Conservation (phyloP, 2,797 vertebrate species). For the Sphaeramia orbicularis region DNA sequence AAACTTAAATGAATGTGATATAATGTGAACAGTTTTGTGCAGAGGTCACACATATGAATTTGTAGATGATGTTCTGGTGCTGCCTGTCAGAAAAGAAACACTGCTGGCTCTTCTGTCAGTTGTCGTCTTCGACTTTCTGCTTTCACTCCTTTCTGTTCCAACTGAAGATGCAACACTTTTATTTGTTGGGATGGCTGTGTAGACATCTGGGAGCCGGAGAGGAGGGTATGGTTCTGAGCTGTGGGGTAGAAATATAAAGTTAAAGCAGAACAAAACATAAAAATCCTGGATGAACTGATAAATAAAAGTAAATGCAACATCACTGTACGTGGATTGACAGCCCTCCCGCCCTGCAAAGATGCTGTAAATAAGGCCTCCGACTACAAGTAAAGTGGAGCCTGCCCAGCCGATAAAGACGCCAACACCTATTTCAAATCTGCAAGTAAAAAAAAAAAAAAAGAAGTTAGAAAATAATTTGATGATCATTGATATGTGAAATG, state of each 20-base stretch:
- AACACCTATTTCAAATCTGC: constrained; percentile 94
- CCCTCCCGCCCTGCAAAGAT: constrained; percentile 83
- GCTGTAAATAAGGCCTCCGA: constrained; percentile 91
- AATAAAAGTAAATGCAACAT: neutral
- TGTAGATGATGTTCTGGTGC: constrained; percentile 43
- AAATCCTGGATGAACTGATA: neutral
- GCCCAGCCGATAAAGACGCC: constrained; percentile 96
- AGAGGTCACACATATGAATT: constrained; percentile 77
- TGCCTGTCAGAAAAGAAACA: constrained; percentile 52
- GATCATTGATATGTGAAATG: neutral
- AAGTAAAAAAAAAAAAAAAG: constrained; percentile 20
- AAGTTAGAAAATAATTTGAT: neutral
- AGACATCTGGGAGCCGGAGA: constrained; percentile 46
- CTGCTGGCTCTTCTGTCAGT: constrained; percentile 49
- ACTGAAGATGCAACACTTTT: constrained; percentile 43
- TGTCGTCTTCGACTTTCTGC: constrained; percentile 47
- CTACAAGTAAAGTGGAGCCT: constrained; percentile 91
- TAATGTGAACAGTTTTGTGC: neutral
- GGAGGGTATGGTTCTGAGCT: constrained; percentile 57
- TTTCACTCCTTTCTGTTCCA: constrained; percentile 34
- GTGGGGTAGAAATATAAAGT: constrained; percentile 34
- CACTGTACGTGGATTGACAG: constrained; percentile 74
- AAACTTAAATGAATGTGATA: too few species aligned
- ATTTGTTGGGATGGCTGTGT: constrained; percentile 40
- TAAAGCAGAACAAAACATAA: neutral